Base-by-base conservation (phyloP, 2,888 invertebrate genomes). In the Dolichopus griseipennis region DNA sequence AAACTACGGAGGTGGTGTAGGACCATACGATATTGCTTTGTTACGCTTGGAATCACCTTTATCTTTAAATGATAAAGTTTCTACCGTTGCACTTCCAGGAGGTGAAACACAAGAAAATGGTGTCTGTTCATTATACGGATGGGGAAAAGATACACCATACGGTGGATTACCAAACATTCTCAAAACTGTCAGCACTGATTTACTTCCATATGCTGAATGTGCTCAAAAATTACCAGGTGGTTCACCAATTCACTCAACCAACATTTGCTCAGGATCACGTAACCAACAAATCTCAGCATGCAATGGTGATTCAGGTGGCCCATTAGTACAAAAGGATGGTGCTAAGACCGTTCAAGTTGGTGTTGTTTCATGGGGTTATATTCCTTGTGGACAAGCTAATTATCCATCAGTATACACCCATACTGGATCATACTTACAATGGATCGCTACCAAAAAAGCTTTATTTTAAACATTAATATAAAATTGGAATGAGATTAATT, bases 21-120 rank as follows among this genome's bases (percentile, higher is more conserved):
- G 80, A 2, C 81, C 81, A 70, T 79, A 86, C 70, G 87, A 87
- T 73, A 83, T 87, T 65, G 86, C 84, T 27, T 73, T 87, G 15
- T 74, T 87, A 66, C 73, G 73, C 63, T 63, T 78, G 52, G 69
- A 69, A 0, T 61, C 70, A 10, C 70, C 76, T 12, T 77, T 81
- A 61, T 68, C 76, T 62, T 74, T 80, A 34, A 76, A 74, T 33
- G 74, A 74, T 61, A 20, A 66, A 3, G 69, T 72, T n/a, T 7
- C 52, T 12, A 61, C 61, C n/a, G 68, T 71, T 65, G 9, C 43
- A 7, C 65, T 70, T 9, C 71, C 71, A 63, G 61, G 61, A 10
- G 33, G 67, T 12, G 67, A 67, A 1, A 22, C 10, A 10, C 69
- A 64, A 27, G 71, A 68, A 37, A 15, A 43, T 0, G 72, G 71